These are phyloP conservation scores for Yasuhikotakia modesta DNA, from an alignment of 2,797 vertebrate species.

Conservation along the genomic window DNA sequence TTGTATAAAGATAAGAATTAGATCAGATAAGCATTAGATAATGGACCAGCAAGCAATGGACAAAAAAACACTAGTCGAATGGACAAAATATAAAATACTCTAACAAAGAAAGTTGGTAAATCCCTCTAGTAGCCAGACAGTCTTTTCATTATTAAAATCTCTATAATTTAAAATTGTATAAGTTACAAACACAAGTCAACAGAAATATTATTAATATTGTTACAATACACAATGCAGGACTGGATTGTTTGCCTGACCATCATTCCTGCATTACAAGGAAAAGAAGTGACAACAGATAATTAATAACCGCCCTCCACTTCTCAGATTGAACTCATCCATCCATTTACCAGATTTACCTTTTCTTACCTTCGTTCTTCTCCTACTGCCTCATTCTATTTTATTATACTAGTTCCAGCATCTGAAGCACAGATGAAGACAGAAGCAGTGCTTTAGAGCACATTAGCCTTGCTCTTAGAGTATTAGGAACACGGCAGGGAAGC, in stretches of 20 bases:
- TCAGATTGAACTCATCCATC: slow-evolving; percentile 30
- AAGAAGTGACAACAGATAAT: slow-evolving; percentile 66
- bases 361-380: background rate
- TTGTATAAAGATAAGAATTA: no score
- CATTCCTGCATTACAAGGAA: slow-evolving; percentile 37
- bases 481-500: slow-evolving; percentile 55
- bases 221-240: slow-evolving; percentile 46
- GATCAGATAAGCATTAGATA: no score
- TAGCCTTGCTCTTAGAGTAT: slow-evolving; percentile 53
- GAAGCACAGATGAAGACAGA: slow-evolving; percentile 30
- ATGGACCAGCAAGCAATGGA: no score
- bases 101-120: background rate
- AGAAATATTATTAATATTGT: background rate
- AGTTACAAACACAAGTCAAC: background rate
- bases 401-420: slow-evolving; percentile 17
- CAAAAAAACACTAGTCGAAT: no score
- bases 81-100: no score
- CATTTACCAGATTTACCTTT: slow-evolving; percentile 15
- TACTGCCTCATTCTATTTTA: background rate
- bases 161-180: background rate
- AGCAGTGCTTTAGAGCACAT: slow-evolving; percentile 41
- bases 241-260: slow-evolving; percentile 39
- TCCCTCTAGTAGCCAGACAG: background rate
- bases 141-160: background rate
- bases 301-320: slow-evolving; percentile 42